phyloP scores from a whole-genome alignment of 1,140 invertebrate genomes.

The Diprion similis region DNA sequence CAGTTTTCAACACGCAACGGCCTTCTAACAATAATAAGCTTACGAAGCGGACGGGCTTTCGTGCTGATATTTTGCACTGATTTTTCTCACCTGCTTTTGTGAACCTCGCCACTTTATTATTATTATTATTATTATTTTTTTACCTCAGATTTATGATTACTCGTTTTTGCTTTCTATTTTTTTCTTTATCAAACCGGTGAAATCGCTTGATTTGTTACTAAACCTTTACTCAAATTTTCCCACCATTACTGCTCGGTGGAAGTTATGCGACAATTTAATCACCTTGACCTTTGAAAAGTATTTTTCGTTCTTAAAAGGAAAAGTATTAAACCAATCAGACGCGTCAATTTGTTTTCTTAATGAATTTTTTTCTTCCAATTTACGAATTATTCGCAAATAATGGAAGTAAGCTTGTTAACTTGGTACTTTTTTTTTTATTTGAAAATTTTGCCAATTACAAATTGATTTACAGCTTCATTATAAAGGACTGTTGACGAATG shows the following conservation, averaged over 20 bases:
- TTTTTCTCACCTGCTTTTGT: no score
- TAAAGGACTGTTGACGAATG: no score
- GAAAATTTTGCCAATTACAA: no score
- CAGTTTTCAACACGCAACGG: background rate
- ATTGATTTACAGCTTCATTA: no score
- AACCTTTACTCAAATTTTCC: background rate
- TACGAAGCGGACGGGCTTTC: background rate
- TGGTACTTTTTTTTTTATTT: no score
- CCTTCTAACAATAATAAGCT: background rate
- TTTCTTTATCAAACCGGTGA: background rate
- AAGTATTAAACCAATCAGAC: background rate
- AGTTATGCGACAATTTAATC: background rate
- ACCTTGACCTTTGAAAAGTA: background rate
- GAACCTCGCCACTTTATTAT: no score
- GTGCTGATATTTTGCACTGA: background rate
- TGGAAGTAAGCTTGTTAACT: no score
- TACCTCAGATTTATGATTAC: background rate
- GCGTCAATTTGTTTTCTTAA: no score
- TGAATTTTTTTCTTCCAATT: no score
- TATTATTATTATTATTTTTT: background rate
- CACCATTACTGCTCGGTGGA: background rate
- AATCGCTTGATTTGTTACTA: background rate
- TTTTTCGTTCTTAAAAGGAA: background rate
- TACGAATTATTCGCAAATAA: no score
- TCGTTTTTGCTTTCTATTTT: background rate